Evolutionary conservation across 2,797 vertebrate species (phyloP), one percentile per base, ranked within the genome.

Genomic region (Micromesistius poutassou): DNA sequence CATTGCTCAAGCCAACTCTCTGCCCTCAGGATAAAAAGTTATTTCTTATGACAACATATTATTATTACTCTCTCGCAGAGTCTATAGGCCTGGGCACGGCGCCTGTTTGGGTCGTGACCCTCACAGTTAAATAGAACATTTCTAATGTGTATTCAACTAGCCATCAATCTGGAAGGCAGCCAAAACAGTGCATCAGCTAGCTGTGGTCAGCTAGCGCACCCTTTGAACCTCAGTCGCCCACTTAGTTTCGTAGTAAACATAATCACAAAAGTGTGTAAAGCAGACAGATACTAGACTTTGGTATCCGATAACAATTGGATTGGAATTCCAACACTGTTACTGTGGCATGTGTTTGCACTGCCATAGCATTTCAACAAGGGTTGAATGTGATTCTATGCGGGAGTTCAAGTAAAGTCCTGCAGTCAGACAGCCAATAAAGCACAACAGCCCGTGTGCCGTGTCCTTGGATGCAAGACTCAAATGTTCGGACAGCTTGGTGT

Each of bases 11-110:
- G 76, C 82, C 76, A 46, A 74, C 76, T 66, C 76, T 73, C 40
- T 71, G 76, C 75, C 73, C 82, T 78, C 81, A 13, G 80, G 38
- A 87, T 86, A 82, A 88, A 83, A 88, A 79, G 76, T 78, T 8
- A 79, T 86, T 87, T 83, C 75, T 85, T 82, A 66, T 77, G 31
- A 71, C 22, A 89, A 88, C 84, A 80, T 86, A 80, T 85, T 79
- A 89, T 91, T 91, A 87, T 85, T 85, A n/a, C 68, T 71, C 55
- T 87, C 88, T 82, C 73, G 74, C 42, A 74, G 62, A 71, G 82
- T 77, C 83, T 36, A 85, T 80, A 87, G 79, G 87, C 76, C 75
- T 77, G 78, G 66, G 77, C 79, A 2, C 62, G 55, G 28, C 33
- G 77, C 68, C 84, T 80, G 79, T 68, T 84, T 81, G 90, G 89